Evolutionary conservation across 2,797 vertebrate genomes (phyloP).

Genomic region (Acestrorhynchus altus): DNA sequence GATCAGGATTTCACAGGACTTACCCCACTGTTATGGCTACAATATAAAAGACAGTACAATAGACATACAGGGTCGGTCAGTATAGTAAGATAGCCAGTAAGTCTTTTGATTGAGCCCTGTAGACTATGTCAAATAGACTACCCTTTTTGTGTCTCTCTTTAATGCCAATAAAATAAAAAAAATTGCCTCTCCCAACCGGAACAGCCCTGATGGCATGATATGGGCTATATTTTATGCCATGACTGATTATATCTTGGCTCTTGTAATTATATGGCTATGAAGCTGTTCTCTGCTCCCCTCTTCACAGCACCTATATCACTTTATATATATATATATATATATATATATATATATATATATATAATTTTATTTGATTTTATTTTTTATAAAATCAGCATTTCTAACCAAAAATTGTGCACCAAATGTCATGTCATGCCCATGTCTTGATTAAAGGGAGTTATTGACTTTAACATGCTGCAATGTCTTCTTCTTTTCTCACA

Average conservation of each 20-base stretch:
- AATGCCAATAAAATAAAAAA: not conserved
- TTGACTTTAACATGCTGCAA: constrained; percentile 27
- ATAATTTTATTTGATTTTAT: too few relatives aligned
- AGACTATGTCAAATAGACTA: not conserved
- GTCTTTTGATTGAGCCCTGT: not conserved
- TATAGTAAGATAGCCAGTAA: not conserved
- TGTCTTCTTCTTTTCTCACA: constrained; percentile 66
- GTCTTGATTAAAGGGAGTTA: constrained; percentile 65
- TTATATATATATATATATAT: too few relatives aligned
- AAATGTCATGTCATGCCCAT: constrained; percentile 59
- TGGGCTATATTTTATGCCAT: too few relatives aligned
- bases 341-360: too few relatives aligned
- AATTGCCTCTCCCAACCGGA: not conserved
- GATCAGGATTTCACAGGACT: not conserved
- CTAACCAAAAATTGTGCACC: too few relatives aligned
- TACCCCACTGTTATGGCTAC: not conserved
- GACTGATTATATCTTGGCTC: too few relatives aligned
- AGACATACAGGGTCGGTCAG: not conserved
- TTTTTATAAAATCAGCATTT: too few relatives aligned
- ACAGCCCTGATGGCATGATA: not conserved
- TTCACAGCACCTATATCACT: too few relatives aligned
- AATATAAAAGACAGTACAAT: too few relatives aligned
- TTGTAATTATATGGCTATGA: too few relatives aligned
- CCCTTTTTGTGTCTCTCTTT: not conserved
- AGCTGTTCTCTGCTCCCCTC: too few relatives aligned